These are phyloP conservation scores for Myotis planiceps DNA, from an alignment of 2,797 vertebrate species.

Conservation along the genomic window DNA sequence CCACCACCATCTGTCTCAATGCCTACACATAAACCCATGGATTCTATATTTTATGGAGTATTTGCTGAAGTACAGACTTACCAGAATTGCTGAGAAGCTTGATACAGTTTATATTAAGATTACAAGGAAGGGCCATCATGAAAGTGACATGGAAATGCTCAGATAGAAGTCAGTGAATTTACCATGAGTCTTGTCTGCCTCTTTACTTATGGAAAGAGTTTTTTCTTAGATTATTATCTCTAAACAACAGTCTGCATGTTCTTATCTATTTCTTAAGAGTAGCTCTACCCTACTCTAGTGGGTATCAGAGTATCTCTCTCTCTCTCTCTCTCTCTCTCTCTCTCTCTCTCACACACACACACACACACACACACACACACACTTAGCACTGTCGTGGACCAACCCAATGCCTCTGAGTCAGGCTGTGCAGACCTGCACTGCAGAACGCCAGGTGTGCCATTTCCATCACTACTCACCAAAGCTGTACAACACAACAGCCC, in stretches of 20 bases:
- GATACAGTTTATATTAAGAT: not conserved
- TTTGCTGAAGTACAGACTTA: not conserved
- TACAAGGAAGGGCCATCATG: not conserved
- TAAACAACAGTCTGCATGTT: not conserved
- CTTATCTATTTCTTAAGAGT: not conserved
- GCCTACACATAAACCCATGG: not conserved
- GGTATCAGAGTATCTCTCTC: not conserved
- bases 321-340: too few relatives aligned
- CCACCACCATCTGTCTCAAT: not conserved
- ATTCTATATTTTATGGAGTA: not conserved
- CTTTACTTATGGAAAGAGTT: not conserved
- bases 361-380: not conserved
- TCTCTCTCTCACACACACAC: too few relatives aligned
- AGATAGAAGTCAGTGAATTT: not conserved
- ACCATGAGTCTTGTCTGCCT: not conserved
- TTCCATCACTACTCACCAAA: not conserved
- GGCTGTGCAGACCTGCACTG: not conserved
- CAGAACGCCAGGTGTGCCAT: not conserved
- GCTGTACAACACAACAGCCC: not conserved
- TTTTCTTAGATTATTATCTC: not conserved
- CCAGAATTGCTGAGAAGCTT: not conserved
- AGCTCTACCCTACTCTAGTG: not conserved
- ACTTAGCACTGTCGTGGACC: not conserved
- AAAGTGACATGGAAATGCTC: not conserved
- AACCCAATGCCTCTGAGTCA: not conserved